These are phyloP conservation scores for Tolypeutes matacus DNA, from an alignment of 2,797 vertebrate species.

Conservation along the genomic window DNA sequence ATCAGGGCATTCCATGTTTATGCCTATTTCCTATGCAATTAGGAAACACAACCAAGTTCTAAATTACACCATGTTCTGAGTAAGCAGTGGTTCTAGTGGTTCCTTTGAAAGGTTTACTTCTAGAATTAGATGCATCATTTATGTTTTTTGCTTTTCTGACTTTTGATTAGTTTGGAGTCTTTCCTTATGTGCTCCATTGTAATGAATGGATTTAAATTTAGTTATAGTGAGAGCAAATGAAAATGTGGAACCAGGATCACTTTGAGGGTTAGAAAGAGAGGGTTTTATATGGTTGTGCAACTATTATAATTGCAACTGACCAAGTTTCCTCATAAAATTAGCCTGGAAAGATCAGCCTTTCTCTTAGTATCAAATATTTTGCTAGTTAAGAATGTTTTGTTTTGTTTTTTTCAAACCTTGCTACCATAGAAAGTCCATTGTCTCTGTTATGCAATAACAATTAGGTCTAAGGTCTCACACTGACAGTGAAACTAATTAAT, in stretches of 20 bases:
- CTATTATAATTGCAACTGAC: background rate
- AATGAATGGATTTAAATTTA: background rate
- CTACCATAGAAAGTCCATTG: background rate
- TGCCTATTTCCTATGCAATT: conserved; percentile 19
- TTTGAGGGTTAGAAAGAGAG: background rate
- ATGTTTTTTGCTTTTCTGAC: background rate
- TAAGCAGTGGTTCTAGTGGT: conserved; percentile 38
- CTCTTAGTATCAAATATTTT: background rate
- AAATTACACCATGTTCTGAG: conserved; percentile 57
- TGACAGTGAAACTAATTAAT: background rate
- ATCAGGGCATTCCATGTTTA: conserved; percentile 11
- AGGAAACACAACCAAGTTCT: conserved; percentile 54
- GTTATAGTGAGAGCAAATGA: background rate
- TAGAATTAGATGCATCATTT: conserved; percentile 36
- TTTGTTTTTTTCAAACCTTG: background rate
- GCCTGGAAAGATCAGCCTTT: background rate
- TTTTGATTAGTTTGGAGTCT: conserved; percentile 22
- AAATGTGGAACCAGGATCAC: background rate
- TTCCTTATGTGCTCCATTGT: background rate
- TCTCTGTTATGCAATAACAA: background rate
- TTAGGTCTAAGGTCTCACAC: background rate
- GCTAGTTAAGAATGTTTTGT: background rate
- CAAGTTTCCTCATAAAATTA: background rate
- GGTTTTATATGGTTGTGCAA: background rate
- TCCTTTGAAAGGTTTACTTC: conserved; percentile 70